Conservation (phyloP, 2,797 vertebrate genomes). For the Mus spretus region DNA sequence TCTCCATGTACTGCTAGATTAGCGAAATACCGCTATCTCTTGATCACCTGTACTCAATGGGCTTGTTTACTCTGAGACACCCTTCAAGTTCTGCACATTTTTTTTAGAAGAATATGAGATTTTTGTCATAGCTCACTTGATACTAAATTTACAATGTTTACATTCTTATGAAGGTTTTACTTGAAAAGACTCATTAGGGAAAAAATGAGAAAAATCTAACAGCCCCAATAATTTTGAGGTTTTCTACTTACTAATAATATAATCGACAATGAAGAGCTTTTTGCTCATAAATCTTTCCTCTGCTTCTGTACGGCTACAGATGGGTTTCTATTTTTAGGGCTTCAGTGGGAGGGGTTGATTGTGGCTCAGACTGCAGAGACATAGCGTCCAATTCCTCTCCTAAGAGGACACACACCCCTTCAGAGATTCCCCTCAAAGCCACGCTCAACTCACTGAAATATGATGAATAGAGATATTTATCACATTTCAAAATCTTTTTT, state of each 20-base stretch:
- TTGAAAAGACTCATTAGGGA: background rate
- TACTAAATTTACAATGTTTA: constrained; percentile 29
- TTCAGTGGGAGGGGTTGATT: background rate
- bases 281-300: constrained; percentile 42
- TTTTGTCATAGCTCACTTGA: background rate
- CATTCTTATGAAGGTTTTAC: constrained; percentile 36
- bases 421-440: background rate
- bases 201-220: constrained; percentile 4
- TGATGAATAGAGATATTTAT: background rate
- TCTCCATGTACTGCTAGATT: background rate
- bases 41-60: background rate
- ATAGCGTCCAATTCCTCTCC: background rate
- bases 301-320: constrained; percentile 23
- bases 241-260: constrained; percentile 40
- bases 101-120: constrained; percentile 54
- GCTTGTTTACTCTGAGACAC: background rate
- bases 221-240: constrained; percentile 6
- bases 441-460: background rate
- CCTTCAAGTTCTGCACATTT: background rate
- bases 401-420: background rate
- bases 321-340: constrained; percentile 53
- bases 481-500: constrained; percentile 29
- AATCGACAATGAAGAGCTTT: constrained; percentile 16
- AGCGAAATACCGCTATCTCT: background rate
- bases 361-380: background rate